Evolutionary conservation across 2,888 invertebrate species (phyloP).

Genomic region (Morinoia aosen): DNA sequence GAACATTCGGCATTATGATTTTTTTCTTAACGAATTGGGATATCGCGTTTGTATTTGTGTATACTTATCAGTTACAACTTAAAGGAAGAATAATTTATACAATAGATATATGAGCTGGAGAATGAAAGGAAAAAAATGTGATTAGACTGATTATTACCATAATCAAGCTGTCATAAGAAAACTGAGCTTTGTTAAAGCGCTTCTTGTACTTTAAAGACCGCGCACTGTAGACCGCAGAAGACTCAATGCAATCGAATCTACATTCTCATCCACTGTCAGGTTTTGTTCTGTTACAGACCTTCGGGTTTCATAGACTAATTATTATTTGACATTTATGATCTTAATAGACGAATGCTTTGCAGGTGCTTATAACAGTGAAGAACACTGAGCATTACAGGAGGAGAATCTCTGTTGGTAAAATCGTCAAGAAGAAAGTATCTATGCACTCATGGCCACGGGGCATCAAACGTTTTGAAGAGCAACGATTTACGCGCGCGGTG

Average conservation of each 20-base stretch:
- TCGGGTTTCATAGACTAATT: too few relatives aligned
- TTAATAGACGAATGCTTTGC: neutral
- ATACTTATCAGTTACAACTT: neutral
- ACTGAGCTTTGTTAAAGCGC: neutral
- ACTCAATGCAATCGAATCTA: neutral
- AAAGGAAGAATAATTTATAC: neutral
- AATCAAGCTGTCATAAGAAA: neutral
- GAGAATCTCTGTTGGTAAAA: neutral
- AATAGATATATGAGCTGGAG: neutral
- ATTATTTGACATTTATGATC: neutral
- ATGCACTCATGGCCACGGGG: neutral
- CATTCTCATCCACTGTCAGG: neutral
- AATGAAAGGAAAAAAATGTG: neutral
- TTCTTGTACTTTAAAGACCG: neutral
- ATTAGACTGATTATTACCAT: neutral
- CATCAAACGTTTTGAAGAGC: neutral
- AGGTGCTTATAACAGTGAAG: neutral
- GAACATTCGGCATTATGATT: neutral
- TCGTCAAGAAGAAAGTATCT: neutral
- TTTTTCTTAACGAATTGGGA: neutral
- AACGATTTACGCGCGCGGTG: neutral
- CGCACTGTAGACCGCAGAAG: neutral
- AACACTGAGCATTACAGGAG: neutral
- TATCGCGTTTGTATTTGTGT: neutral
- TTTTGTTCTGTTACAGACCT: too few relatives aligned